Conservation (phyloP, 2,888 invertebrate species). For the Neoascia interrupta region DNA sequence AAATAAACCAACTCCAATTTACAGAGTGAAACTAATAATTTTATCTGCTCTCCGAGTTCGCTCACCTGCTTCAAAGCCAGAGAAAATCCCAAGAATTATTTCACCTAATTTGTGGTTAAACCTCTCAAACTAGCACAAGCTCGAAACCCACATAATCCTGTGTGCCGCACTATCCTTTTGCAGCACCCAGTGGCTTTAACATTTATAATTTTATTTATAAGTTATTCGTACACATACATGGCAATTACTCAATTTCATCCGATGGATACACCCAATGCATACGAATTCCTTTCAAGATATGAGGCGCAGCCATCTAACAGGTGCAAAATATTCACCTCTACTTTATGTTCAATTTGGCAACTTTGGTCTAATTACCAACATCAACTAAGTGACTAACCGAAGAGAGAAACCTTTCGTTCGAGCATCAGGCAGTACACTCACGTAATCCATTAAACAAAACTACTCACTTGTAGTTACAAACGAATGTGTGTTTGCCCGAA, state of each 20-base stretch:
- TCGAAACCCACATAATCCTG: neutral
- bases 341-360: conserved; percentile 61
- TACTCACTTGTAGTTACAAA: conserved; percentile 64
- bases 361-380: conserved; percentile 64
- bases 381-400: conserved; percentile 51
- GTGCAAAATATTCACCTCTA: conserved; percentile 41
- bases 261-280: conserved; percentile 37
- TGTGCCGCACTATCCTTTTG: conserved; percentile 8
- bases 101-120: conserved; percentile 11
- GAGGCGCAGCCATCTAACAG: conserved; percentile 2
- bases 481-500: conserved; percentile 13
- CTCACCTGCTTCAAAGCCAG: neutral
- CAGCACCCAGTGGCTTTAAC: conserved; percentile 11
- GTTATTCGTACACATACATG: conserved; percentile 46
- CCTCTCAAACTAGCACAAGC: conserved; percentile 20
- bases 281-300: conserved; percentile 2
- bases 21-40: too few species aligned
- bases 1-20: too few species aligned
- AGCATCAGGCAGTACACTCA: conserved; percentile 61
- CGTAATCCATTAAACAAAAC: conserved; percentile 67
- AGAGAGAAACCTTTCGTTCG: conserved; percentile 10
- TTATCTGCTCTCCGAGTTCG: too few species aligned
- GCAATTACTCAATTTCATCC: conserved; percentile 61
- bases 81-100: neutral
- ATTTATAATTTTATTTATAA: conserved; percentile 43